Evolutionary conservation across 2,113 vertebrate genomes (phyloP).

Genomic region (Chloropsis cyanopogon): DNA sequence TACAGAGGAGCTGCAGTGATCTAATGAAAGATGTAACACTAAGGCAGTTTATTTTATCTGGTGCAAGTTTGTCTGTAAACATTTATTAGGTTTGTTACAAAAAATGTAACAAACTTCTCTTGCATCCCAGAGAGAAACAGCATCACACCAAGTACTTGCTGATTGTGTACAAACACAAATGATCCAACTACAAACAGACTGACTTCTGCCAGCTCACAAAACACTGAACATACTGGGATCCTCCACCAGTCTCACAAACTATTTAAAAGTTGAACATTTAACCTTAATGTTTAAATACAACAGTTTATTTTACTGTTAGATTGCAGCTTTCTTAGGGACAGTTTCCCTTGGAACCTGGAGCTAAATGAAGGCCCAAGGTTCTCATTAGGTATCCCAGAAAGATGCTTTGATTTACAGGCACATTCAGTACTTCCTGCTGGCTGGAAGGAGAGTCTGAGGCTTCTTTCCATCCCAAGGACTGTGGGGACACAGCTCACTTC

Average conservation of each 20-base stretch:
- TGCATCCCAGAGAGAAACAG: background rate
- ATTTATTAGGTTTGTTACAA: background rate
- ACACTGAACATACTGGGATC: background rate
- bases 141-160: background rate
- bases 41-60: constrained; percentile 30
- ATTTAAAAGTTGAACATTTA: background rate
- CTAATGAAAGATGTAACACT: background rate
- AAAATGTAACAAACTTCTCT: constrained; percentile 14
- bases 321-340: background rate
- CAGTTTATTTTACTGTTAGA: background rate
- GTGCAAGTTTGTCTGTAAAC: constrained; percentile 18
- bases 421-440: background rate
- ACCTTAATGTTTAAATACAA: background rate
- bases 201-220: background rate
- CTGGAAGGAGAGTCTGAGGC: background rate
- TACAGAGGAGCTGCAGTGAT: background rate
- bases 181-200: background rate
- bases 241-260: background rate
- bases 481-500: background rate
- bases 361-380: background rate
- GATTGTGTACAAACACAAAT: background rate
- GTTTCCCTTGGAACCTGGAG: background rate
- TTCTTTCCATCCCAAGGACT: background rate
- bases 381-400: background rate
- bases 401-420: background rate